Base-by-base conservation (phyloP, 2,888 invertebrate species). In the Mayetiola destructor region DNA sequence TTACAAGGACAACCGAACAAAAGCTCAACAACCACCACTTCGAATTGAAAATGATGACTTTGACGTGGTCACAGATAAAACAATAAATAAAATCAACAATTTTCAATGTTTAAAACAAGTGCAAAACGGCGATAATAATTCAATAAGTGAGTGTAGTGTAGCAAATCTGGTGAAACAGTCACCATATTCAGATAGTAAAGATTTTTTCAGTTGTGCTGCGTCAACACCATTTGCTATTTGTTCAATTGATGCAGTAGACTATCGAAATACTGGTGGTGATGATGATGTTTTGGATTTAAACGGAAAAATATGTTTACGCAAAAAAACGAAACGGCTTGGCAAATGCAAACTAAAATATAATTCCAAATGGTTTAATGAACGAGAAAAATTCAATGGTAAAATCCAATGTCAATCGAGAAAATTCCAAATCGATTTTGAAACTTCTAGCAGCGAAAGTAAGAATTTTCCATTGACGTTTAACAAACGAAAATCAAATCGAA, bases 1-100 rank as follows among this genome's bases (percentile, higher is more conserved):
- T 27, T 48, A 48, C 48, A 48, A 48, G 48, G 48, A 48, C 48
- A 48, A 48, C 23, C 48, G 48, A 48, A 48, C 48, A 48, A 48
- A 48, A 48, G 48, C 48, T 48, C 48, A n/a, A 27, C 48, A 23
- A 48, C 5, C 16, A n/a, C 2, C 2, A 14, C 16, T 18, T 8
- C 39, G 20, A 16, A 39, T 39, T 8, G 16, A 21, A 20, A 39
- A n/a, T 10, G 9, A 40, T 21, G 14, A 37, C 4, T 9, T 37
- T 14, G 8, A 48, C n/a, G n/a, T n/a, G n/a, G n/a, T n/a, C n/a
- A n/a, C 48, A 48, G n/a, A 16, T 8, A 27, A 27, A 9, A 20
- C 14, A n/a, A 27, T 14, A 27, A 48, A 27, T 48, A n/a, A 48
- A 20, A 27, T 16, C 8, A 32, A 32, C 6, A 32, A 48, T 27